Evolutionary conservation across 2,113 vertebrate species (phyloP).

Genomic region (Saiga tatarica): DNA sequence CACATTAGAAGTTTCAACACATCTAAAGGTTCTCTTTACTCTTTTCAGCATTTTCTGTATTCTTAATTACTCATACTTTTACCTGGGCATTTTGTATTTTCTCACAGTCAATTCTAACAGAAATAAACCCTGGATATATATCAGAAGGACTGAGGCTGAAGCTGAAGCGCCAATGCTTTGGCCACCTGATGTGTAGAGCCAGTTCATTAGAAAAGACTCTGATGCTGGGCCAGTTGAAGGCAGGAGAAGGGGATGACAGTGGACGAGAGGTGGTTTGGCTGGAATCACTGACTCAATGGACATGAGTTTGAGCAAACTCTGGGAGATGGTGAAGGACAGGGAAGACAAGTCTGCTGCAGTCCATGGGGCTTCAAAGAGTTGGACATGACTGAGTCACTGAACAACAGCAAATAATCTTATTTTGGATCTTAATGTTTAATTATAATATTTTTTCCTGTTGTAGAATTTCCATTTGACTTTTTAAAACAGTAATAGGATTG

Average conservation of each 20-base stretch:
- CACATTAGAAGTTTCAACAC: background rate
- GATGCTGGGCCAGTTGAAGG: background rate
- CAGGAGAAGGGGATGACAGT: background rate
- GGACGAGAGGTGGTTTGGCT: background rate
- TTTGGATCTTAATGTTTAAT: background rate
- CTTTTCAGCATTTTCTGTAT: background rate
- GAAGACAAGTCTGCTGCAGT: background rate
- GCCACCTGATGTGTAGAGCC: background rate
- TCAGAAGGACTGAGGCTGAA: background rate
- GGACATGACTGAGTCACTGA: background rate
- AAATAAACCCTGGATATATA: background rate
- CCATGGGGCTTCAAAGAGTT: background rate
- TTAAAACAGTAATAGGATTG: background rate
- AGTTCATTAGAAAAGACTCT: background rate
- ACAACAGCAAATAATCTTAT: background rate
- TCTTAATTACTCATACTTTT: background rate
- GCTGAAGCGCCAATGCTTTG: background rate
- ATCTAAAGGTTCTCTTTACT: background rate
- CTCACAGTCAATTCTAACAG: background rate
- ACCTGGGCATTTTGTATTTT: background rate
- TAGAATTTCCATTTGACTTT: background rate
- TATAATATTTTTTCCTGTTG: background rate
- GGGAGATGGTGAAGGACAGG: background rate
- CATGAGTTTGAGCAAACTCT: background rate
- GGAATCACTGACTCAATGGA: background rate